Conservation (phyloP, 1,140 invertebrate genomes). For the Zeugodacus cucurbitae region DNA sequence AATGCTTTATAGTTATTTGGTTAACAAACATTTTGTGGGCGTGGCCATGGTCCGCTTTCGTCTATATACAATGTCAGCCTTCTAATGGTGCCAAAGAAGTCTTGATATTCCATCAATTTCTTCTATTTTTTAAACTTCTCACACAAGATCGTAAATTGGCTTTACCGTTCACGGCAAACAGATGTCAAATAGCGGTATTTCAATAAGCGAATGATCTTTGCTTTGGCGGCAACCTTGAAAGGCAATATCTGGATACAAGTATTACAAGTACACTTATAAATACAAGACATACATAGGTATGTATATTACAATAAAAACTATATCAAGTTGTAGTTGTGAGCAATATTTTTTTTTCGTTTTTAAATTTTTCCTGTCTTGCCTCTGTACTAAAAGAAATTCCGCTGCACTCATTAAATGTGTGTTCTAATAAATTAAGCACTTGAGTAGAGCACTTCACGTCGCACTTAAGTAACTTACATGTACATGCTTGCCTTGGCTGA, state of each 20-base stretch:
- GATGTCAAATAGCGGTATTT: not conserved
- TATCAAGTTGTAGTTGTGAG: not conserved
- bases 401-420: slow-evolving; percentile 3
- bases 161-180: not conserved
- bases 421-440: slow-evolving; percentile 38
- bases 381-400: not conserved
- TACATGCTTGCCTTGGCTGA: slow-evolving; percentile 12
- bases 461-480: slow-evolving; percentile 38
- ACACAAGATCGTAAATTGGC: not conserved
- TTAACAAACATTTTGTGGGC: too few species aligned
- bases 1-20: too few species aligned
- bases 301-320: not conserved
- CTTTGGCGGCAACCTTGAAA: slow-evolving; percentile 8
- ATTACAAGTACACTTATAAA: too few species aligned
- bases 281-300: not conserved
- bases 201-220: not conserved
- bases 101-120: not conserved
- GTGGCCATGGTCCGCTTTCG: too few species aligned
- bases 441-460: slow-evolving; percentile 35
- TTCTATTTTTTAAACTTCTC: not conserved
- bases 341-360: not conserved
- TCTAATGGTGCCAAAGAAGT: too few species aligned
- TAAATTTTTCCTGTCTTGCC: not conserved
- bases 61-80: too few species aligned
- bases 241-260: not conserved